Percentiles rank a stretch among this genome's conserved stretches.
Evolutionary conservation across 2,113 vertebrate genomes (phyloP).

Genomic region (Sander lucioperca): DNA sequence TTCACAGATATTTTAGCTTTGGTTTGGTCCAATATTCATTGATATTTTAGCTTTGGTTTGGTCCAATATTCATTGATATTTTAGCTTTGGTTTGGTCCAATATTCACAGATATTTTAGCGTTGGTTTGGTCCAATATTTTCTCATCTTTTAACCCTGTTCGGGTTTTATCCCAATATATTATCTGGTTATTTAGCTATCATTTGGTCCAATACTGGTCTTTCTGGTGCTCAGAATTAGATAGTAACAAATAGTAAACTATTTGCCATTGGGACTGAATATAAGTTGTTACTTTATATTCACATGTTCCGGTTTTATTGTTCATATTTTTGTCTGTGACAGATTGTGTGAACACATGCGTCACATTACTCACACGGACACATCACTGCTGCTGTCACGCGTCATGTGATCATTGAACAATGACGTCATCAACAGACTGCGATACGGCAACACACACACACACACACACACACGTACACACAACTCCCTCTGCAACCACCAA

Average conservation of each 20-base stretch:
- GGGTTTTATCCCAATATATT: too few species aligned
- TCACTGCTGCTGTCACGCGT: background rate
- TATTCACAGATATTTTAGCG: too few species aligned
- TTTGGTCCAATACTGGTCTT: background rate
- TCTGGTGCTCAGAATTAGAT: background rate
- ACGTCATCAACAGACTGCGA: slow-evolving; percentile 42
- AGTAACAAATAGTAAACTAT: background rate
- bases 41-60: too few species aligned
- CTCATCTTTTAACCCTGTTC: too few species aligned
- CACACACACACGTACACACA: slow-evolving; percentile 8
- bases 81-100: too few species aligned
- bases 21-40: too few species aligned
- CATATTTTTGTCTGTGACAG: background rate
- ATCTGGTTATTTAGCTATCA: background rate
- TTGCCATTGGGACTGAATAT: background rate
- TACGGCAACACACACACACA: background rate
- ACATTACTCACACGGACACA: slow-evolving; percentile 1
- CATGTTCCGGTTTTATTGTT: background rate
- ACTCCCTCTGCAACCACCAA: background rate
- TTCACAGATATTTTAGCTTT: too few species aligned
- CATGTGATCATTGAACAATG: slow-evolving; percentile 17
- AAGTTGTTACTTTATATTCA: background rate
- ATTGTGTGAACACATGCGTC: background rate
- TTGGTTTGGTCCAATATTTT: background rate
- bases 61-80: too few species aligned